Base-by-base conservation (phyloP, 2,797 vertebrate species). In the Sebastes umbrosus region DNA sequence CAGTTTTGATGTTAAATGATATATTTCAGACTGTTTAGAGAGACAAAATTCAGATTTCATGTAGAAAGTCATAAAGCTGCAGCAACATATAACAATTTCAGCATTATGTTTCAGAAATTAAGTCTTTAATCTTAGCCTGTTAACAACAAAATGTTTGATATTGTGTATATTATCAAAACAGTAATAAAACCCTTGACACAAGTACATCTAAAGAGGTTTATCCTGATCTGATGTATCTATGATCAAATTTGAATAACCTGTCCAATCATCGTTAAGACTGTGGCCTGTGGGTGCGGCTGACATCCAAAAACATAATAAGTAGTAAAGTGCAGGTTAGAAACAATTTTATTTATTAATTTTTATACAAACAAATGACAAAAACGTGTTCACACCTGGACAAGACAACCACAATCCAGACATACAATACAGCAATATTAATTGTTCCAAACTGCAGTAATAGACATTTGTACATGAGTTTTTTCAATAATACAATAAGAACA, bases 281-380 rank as follows among this genome's bases (percentile, higher is more conserved):
- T 46, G 43, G 0, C 43, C 43, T 0, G 43, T 46, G 16, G 43
- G 5, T 46, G 43, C 46, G 43, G 16, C 4, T 65, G n/a, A 69
- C 31, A 8, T 65, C n/a, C 27, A 84, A 83, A 68, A 55, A 81
- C 5, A 75, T 43, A 25, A 77, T 34, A 25, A 55, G 29, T 50
- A 20, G 11, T 31, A 31, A 0, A 43, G 8, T 34, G 3, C 18
- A 67, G 6, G 27, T 81, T 74, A 18, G 31, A 9, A 67, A 50
- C 4, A 5, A 14, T 57, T 86, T 84, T 80, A 80, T 81, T 91
- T 43, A 57, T 29, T 24, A 1, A 46, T 62, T 67, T 79, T 8
- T 52, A 46, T 63, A 79, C 39, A 77, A 84, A 73, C 20, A 69
- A 69, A 73, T 58, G 20, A 84, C 76, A 72, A 64, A 79, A 65